A percentile compares a stretch with the other conserved stretches of the same genome.
These are phyloP conservation scores for Arvicanthis niloticus DNA, from an alignment of 2,113 vertebrate species.

Conservation along the genomic window DNA sequence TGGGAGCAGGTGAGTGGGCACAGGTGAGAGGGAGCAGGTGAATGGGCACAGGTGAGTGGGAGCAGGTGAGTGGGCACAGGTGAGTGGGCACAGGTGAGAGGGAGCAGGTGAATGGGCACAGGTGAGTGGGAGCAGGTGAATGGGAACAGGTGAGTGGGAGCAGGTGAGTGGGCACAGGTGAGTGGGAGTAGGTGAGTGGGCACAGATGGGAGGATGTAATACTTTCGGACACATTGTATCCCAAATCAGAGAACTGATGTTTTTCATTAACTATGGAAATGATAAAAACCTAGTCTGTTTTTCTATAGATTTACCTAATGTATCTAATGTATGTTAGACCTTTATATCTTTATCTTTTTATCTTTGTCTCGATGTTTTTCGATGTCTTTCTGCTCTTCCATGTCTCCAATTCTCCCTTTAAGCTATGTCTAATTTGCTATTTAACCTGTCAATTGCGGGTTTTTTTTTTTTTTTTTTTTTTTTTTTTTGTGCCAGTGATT, in stretches of 20 bases:
- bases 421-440: constrained; percentile 25
- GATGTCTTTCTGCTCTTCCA: neutral
- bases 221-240: neutral
- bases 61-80: neutral
- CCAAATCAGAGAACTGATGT: neutral
- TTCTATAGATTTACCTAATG: neutral
- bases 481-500: neutral
- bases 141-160: no score
- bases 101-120: rapidly evolving
- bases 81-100: neutral
- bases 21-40: neutral
- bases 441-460: neutral
- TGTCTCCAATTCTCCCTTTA: constrained; percentile 32
- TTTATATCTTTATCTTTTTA: constrained; percentile 12
- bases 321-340: neutral
- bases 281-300: neutral
- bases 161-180: neutral
- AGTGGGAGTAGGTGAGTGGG: neutral
- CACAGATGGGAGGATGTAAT: neutral
- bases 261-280: neutral
- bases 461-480: no score
- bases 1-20: neutral
- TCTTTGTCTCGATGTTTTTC: neutral
- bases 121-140: no score
- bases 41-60: neutral